Percentiles rank a stretch among this genome's conserved stretches.
phyloP scores from a whole-genome alignment of 2,113 vertebrate genomes.

The Fukomys damarensis region DNA sequence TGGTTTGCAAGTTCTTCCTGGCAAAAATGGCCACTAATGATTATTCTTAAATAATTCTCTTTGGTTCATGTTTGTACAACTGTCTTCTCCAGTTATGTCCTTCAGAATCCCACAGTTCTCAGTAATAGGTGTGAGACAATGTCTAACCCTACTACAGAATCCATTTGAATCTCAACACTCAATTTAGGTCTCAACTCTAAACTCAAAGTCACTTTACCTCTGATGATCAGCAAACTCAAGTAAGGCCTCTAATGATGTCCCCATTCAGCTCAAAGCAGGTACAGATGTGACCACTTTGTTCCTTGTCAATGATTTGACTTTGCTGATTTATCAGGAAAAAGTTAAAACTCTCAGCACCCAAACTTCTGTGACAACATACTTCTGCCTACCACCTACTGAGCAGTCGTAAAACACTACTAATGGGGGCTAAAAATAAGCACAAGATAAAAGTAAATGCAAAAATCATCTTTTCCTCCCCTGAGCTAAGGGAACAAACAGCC shows the following conservation, averaged over 20 bases:
- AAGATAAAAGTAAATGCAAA: background rate
- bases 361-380: background rate
- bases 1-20: background rate
- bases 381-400: background rate
- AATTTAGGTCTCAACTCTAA: background rate
- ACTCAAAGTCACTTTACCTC: background rate
- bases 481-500: background rate
- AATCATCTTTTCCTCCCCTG: background rate
- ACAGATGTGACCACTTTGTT: background rate
- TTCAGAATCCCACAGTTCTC: background rate
- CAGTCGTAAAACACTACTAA: background rate
- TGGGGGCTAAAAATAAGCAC: background rate
- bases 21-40: background rate
- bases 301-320: background rate
- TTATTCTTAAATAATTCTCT: background rate
- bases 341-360: background rate
- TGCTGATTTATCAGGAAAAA: background rate
- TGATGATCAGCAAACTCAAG: background rate
- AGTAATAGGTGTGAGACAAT: background rate
- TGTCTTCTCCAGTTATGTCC: background rate
- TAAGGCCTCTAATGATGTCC: background rate
- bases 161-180: too few relatives aligned
- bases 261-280: background rate
- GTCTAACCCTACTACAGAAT: background rate
- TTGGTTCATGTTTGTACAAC: background rate